Conservation (phyloP, 2,113 vertebrate genomes). For the Periophthalmus modestus region DNA sequence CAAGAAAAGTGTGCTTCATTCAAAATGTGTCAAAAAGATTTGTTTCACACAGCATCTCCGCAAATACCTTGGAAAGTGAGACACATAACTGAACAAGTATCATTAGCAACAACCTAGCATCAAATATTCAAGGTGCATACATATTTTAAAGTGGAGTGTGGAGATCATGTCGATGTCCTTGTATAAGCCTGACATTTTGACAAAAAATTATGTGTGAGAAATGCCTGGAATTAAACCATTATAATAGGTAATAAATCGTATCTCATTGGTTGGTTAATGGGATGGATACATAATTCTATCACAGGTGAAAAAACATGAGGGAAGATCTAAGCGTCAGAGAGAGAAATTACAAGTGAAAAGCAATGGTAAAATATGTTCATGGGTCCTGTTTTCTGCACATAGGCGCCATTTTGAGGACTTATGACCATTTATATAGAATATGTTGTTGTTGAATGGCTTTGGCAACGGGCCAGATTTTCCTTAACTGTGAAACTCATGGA, state of each 20-base stretch:
- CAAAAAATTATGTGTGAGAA: not conserved
- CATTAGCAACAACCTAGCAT: not conserved
- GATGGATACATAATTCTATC: not conserved
- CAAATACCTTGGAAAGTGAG: not conserved
- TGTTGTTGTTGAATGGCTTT: too few relatives aligned
- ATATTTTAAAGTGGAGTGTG: not conserved
- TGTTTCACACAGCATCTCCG: not conserved
- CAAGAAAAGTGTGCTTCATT: conserved; percentile 10
- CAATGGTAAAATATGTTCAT: not conserved
- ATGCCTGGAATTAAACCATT: not conserved
- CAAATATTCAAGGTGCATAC: not conserved
- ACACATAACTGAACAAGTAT: not conserved
- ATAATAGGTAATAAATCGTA: not conserved
- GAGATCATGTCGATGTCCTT: not conserved
- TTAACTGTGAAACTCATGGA: too few relatives aligned
- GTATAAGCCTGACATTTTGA: not conserved
- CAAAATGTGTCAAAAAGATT: conserved; percentile 3
- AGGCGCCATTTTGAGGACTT: too few relatives aligned
- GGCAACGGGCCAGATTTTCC: too few relatives aligned
- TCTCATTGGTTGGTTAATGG: not conserved
- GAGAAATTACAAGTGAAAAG: not conserved
- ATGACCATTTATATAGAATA: too few relatives aligned
- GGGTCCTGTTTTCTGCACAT: too few relatives aligned
- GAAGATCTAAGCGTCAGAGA: not conserved
- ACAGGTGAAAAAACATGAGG: not conserved